These are phyloP conservation scores for Calameuta filiformis DNA, from an alignment of 2,888 invertebrate species.

Conservation along the genomic window DNA sequence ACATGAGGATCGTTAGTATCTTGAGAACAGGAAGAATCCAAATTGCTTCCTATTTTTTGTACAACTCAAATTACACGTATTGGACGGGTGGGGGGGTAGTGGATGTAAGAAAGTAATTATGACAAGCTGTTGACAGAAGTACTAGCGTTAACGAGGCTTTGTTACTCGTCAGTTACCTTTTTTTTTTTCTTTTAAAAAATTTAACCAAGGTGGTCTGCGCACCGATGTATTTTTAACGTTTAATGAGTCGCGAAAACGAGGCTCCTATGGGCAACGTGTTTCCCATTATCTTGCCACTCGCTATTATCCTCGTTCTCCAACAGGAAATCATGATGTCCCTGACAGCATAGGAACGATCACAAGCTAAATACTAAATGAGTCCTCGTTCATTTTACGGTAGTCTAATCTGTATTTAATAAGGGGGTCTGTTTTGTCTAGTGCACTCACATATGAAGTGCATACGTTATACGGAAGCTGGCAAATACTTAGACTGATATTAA, in stretches of 20 bases:
- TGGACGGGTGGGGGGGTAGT: neutral
- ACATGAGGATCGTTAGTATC: neutral
- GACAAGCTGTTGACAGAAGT: slow-evolving; percentile 15
- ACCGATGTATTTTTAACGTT: slow-evolving; percentile 11
- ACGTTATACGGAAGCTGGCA: neutral
- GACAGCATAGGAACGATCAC: neutral
- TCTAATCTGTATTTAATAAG: slow-evolving; percentile 21
- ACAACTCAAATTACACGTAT: neutral
- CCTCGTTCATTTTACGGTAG: neutral
- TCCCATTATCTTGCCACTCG: slow-evolving; percentile 3
- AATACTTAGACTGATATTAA: neutral
- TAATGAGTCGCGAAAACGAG: slow-evolving; percentile 29
- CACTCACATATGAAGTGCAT: neutral
- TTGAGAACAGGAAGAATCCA: neutral
- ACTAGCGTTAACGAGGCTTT: slow-evolving; percentile 24
- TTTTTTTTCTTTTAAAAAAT: slow-evolving; percentile 10
- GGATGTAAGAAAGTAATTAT: slow-evolving; percentile 6
- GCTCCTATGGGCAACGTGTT: slow-evolving; percentile 21
- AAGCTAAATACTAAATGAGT: neutral
- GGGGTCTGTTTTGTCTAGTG: slow-evolving; percentile 13
- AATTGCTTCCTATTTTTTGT: slow-evolving; percentile 1
- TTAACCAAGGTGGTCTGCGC: slow-evolving; percentile 11
- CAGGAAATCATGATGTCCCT: slow-evolving; percentile 1
- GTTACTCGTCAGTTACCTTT: neutral
- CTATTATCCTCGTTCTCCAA: neutral